Conservation (phyloP, 92 coral and sea anemone species). For the Phymanthus crucifer region DNA sequence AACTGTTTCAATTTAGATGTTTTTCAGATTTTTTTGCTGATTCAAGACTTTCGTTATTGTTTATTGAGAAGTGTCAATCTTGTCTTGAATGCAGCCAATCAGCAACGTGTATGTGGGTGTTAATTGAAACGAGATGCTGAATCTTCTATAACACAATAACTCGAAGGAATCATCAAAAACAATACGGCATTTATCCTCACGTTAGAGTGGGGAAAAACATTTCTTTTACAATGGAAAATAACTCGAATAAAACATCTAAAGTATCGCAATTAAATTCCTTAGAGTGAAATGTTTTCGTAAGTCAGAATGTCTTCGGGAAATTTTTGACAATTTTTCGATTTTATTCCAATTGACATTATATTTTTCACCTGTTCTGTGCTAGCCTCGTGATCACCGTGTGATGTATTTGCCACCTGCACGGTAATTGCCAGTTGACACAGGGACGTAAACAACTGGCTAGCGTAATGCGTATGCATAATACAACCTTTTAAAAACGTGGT, state of each 20-base stretch:
- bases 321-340: neutral
- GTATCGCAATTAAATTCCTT: no score
- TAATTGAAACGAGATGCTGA: slow-evolving; percentile 9
- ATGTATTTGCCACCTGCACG: neutral
- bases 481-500: no score
- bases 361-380: neutral
- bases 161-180: neutral
- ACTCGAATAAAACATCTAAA: neutral
- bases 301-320: neutral
- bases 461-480: neutral
- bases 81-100: slow-evolving; percentile 15
- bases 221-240: neutral
- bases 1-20: neutral
- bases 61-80: slow-evolving; percentile 1
- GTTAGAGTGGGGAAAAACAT: neutral
- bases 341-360: neutral
- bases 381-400: slow-evolving; percentile 9
- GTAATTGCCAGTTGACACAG: neutral
- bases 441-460: neutral
- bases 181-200: neutral
- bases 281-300: neutral
- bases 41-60: slow-evolving; percentile 11
- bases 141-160: neutral
- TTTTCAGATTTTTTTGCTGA: slow-evolving; percentile 22
- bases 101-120: slow-evolving; percentile 18